Percentiles rank a stretch among this genome's conserved stretches.
These are phyloP conservation scores for Toxotes lorentzi DNA, from an alignment of 2,797 vertebrate species.

Conservation along the genomic window DNA sequence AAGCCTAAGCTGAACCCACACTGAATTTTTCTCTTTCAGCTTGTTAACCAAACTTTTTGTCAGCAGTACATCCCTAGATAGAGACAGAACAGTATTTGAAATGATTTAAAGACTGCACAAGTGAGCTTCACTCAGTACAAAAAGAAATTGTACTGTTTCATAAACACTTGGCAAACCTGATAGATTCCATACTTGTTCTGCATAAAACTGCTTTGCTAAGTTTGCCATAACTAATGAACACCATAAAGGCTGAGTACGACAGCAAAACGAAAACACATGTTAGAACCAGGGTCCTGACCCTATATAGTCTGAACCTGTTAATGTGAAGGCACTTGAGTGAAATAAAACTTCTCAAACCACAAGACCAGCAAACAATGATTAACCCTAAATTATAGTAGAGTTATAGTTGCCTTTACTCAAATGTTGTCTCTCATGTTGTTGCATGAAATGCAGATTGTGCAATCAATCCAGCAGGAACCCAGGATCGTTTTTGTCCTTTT, in stretches of 20 bases:
- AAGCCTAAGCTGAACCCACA: background rate
- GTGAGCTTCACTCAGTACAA: slow-evolving; percentile 5
- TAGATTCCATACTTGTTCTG: slow-evolving; percentile 16
- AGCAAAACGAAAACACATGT: slow-evolving; percentile 8
- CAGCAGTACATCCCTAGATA: background rate
- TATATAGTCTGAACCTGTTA: background rate
- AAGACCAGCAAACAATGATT: background rate
- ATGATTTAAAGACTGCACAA: slow-evolving; percentile 20
- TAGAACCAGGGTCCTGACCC: background rate
- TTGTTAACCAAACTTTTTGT: background rate
- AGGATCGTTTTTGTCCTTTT: slow-evolving; percentile 16
- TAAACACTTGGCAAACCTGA: slow-evolving; percentile 7
- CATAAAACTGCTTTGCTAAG: background rate
- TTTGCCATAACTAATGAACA: slow-evolving; percentile 33
- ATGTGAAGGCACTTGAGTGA: background rate
- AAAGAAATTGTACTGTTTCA: slow-evolving; percentile 13
- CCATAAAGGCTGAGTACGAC: background rate
- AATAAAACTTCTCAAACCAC: background rate
- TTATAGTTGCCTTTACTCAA: background rate
- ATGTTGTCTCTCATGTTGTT: background rate
- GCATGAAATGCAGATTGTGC: slow-evolving; percentile 32
- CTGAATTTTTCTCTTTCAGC: background rate
- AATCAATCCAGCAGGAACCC: background rate
- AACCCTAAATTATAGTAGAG: background rate
- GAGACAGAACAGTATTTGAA: background rate